Evolutionary conservation across 2,888 invertebrate genomes (phyloP).

Genomic region (Steinernema carpocapsae): DNA sequence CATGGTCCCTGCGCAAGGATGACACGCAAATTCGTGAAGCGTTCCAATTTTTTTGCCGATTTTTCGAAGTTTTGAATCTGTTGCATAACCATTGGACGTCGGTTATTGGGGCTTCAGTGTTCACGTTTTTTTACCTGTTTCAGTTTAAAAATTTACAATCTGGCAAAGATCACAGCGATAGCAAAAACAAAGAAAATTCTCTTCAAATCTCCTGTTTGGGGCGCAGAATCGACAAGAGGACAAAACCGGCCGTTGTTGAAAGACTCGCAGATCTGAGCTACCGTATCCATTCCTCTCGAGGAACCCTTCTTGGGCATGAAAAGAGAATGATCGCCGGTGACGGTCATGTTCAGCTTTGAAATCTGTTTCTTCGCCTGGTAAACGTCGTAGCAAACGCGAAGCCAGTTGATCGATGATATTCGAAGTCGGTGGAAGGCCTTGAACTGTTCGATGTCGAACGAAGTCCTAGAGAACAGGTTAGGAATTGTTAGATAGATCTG

Average conservation of each 20-base stretch:
- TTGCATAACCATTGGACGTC: no score
- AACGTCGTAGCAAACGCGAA: constrained; percentile 61
- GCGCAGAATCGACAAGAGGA: not conserved
- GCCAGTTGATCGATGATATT: constrained; percentile 57
- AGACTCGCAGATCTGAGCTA: constrained; percentile 16
- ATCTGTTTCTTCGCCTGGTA: constrained; percentile 49
- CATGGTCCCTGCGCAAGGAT: constrained; percentile 81
- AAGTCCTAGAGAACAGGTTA: constrained; percentile 37
- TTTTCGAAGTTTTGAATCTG: no score
- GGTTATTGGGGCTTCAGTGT: no score
- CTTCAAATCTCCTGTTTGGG: no score
- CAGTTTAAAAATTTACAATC: no score
- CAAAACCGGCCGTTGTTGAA: not conserved
- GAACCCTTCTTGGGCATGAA: constrained; percentile 9
- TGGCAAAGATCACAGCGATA: no score
- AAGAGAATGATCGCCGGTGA: not conserved
- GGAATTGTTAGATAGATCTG: not conserved
- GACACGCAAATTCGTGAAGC: constrained; percentile 90
- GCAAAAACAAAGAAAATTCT: no score
- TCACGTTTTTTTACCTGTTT: no score
- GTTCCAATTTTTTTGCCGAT: constrained; percentile 75
- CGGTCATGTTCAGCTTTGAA: not conserved
- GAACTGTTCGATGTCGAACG: constrained; percentile 52
- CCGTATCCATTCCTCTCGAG: constrained; percentile 10
- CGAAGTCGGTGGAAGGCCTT: constrained; percentile 53